A percentile compares a stretch with the other conserved stretches of the same genome.
These are phyloP conservation scores for Vulpes ferrilata DNA, from an alignment of 2,113 vertebrate genomes.

Conservation along the genomic window DNA sequence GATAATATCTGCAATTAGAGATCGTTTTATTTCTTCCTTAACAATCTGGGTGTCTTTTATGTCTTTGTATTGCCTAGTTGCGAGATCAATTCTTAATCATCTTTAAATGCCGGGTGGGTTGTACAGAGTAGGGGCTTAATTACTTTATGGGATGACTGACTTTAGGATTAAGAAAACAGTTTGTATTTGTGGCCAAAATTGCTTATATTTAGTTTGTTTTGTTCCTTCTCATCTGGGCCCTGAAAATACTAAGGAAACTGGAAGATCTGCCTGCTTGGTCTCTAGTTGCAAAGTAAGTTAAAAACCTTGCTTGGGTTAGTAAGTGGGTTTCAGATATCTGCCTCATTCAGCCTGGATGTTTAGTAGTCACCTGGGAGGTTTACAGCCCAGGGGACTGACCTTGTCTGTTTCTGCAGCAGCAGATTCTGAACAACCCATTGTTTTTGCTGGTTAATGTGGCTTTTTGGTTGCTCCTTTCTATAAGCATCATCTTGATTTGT, in stretches of 20 bases:
- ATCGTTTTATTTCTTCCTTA: neutral
- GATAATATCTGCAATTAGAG: neutral
- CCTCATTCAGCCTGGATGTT: rapidly evolving
- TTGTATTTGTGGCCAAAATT: neutral
- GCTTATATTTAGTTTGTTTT: neutral
- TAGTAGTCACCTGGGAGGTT: neutral
- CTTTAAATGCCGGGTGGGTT: neutral
- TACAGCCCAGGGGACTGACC: neutral
- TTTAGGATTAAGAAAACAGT: neutral
- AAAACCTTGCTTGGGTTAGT: neutral
- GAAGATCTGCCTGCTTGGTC: neutral
- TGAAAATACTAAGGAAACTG: neutral
- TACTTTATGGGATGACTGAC: neutral
- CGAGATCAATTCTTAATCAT: neutral
- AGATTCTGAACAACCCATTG: neutral
- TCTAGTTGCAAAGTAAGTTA: neutral
- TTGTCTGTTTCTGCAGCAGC: neutral
- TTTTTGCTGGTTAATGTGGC: neutral
- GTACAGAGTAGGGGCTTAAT: neutral
- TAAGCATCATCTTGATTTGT: neutral
- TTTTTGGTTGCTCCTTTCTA: neutral
- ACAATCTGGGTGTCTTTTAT: neutral
- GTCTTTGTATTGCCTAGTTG: slow-evolving; percentile 1
- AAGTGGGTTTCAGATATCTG: neutral
- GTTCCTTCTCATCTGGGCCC: neutral